These are phyloP conservation scores for Coelinius sp. DNA, from an alignment of 2,888 invertebrate species.

Conservation along the genomic window DNA sequence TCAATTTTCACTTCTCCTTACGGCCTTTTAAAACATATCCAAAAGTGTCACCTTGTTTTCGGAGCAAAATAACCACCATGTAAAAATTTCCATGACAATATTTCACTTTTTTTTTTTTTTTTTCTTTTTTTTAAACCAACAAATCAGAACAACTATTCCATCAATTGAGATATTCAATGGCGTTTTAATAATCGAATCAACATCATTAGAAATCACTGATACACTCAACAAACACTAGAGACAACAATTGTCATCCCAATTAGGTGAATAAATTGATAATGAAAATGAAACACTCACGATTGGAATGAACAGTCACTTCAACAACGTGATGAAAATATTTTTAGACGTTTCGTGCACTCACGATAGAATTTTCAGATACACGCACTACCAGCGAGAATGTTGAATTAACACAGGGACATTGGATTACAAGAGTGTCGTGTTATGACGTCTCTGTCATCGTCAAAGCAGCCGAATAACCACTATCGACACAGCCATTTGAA, in stretches of 20 bases:
- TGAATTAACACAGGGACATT: background rate
- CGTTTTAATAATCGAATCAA: background rate
- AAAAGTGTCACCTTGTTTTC: constrained; percentile 4
- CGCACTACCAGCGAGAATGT: constrained; percentile 15
- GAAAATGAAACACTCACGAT: background rate
- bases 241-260: constrained; percentile 12
- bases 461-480: constrained; percentile 54
- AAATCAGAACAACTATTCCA: background rate
- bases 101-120: no score
- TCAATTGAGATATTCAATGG: background rate
- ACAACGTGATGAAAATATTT: background rate
- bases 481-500: constrained; percentile 28
- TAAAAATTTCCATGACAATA: background rate
- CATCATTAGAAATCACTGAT: background rate
- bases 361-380: background rate
- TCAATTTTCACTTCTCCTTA: background rate
- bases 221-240: constrained; percentile 8
- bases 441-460: constrained; percentile 63
- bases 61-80: background rate
- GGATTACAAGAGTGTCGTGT: constrained; percentile 51
- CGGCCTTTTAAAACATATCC: background rate
- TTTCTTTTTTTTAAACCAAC: background rate
- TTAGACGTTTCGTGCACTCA: background rate
- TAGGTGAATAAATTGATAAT: background rate
- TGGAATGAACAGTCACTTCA: constrained; percentile 1